Evolutionary conservation across 2,113 vertebrate species (phyloP), one percentile per base, ranked within the genome.

Genomic region (Xyrauchen texanus): DNA sequence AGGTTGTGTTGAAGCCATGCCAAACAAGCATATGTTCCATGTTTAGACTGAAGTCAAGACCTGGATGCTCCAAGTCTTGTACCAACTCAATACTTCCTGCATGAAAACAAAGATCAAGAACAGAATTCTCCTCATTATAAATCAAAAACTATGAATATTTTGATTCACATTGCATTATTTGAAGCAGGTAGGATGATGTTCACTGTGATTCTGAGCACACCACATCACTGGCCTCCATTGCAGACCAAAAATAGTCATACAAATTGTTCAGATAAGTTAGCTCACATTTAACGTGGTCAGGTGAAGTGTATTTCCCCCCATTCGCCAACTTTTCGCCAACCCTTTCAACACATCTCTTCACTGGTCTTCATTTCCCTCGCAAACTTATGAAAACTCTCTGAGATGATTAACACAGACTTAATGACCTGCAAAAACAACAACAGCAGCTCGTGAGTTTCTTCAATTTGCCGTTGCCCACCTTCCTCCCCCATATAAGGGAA

Each of bases 401-500:
- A 79, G 83, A 75, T 85, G 85, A 87, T 87, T 87, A 86, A 83
- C 85, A 76, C 65, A 44, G 76, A 78, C 82, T 83, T 85, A 86
- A 87, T 86, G 82, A 87, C 82, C 80, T 81, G 74, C 76, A 86
- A 81, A 83, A 78, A 84, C 81, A 83, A 84, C 81, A 83, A 84
- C 75, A 79, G 47, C 53, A 67, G 85, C 82, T 78, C 49, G 53
- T 80, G 75, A 77, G 74, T 80, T 78, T 81, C 73, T 46, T 70
- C 62, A 58, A 16, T 74, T 67, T 45, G 66, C 63, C 45, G n/a
- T 71, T 45, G 44, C 67, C 53, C 55, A 21, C 74, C 57, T 63
- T 49, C 44, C 49, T 64, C 69, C 79, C 68, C 76, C 60, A 68
- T 71, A 82, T 65, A 57, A 80, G 76, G 80, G 81, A 84, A 80